Evolutionary conservation across 2,113 vertebrate species (phyloP), one percentile per base, ranked within the genome.

Genomic region (Corapipo altera): DNA sequence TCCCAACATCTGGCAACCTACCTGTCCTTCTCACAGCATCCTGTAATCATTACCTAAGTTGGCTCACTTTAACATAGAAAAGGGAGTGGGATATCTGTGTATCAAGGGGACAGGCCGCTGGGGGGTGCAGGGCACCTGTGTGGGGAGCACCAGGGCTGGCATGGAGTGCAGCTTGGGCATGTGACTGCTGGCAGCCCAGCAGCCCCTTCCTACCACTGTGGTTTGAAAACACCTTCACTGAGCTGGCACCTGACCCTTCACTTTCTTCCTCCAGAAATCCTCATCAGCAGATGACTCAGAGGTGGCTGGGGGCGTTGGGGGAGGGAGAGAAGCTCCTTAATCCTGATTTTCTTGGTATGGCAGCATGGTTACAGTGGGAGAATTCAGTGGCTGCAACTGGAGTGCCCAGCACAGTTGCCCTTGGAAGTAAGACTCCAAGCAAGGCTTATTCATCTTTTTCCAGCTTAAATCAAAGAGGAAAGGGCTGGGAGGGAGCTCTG

Each of bases 291-390:
- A 71, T 24, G 30, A 26, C 43, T 80, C 61, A 13, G 59, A 80
- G 46, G 33, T 8, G 11, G 27, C 27, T 54, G 52, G 20, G 39
- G 14, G 19, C 13, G 5, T 33, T 7, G 3, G 52, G 23, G 43
- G 37, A 85, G 35, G 55, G 54, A 84, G 24, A 30, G 41, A 75
- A 94, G 16, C 22, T 19, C 24, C 41, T 73, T 43, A 9, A 30
- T 61, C 79, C 52, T 79, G 49, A 26, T 88, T 51, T 58, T 7
- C 6, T 5, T 9, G 22, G 27, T 4, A 2, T 8, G 4, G 75
- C 39, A 77, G 39, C 39, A 30, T 0, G 0, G 35, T 35, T 1
- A 0, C 65, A 30, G 54, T 3, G 9, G 23, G 51, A 58, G 21
- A 66, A 77, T 48, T 15, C 8, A 6, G 44, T 8, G 20, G 44